These are phyloP conservation scores for Pentalonia nigronervosa DNA, from an alignment of 1,140 invertebrate species.

Conservation along the genomic window DNA sequence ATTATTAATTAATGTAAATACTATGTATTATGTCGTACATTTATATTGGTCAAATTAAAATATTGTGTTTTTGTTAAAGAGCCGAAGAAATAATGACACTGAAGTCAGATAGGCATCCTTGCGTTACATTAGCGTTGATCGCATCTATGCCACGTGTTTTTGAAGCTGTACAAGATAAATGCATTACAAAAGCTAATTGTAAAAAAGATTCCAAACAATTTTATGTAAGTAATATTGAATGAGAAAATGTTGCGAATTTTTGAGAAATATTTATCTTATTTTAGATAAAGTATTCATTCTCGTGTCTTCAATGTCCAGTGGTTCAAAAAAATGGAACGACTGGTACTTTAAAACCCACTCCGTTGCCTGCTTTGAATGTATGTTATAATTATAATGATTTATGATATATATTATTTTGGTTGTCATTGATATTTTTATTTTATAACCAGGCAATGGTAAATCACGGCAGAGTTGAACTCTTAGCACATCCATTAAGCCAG, in stretches of 20 bases:
- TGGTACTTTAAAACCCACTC: conserved; percentile 69
- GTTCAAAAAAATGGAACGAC: conserved; percentile 70
- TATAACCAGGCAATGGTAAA: conserved; percentile 77
- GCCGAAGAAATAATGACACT: conserved; percentile 76
- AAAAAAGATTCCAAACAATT: conserved; percentile 83
- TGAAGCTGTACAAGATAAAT: conserved; percentile 80
- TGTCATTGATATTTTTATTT: neutral
- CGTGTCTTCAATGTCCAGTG: conserved; percentile 72
- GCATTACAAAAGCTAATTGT: conserved; percentile 80
- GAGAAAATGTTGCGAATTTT: neutral
- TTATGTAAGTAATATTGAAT: conserved; percentile 70
- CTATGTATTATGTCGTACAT: neutral
- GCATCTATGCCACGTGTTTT: conserved; percentile 81
- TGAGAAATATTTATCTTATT: conserved; percentile 57
- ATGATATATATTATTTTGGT: neutral
- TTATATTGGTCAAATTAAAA: neutral
- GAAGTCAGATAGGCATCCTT: conserved; percentile 78
- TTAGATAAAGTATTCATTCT: conserved; percentile 77
- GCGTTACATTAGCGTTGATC: conserved; percentile 78
- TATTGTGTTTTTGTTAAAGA: conserved; percentile 64
- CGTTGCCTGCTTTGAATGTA: conserved; percentile 77
- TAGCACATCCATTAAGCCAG: conserved; percentile 82
- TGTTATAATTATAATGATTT: conserved; percentile 63
- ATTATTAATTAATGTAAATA: neutral
- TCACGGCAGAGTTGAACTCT: conserved; percentile 78